Percentiles rank a stretch among this genome's conserved stretches.
Evolutionary conservation across 2,888 invertebrate genomes (phyloP).

Genomic region (Crepidodera aurea): DNA sequence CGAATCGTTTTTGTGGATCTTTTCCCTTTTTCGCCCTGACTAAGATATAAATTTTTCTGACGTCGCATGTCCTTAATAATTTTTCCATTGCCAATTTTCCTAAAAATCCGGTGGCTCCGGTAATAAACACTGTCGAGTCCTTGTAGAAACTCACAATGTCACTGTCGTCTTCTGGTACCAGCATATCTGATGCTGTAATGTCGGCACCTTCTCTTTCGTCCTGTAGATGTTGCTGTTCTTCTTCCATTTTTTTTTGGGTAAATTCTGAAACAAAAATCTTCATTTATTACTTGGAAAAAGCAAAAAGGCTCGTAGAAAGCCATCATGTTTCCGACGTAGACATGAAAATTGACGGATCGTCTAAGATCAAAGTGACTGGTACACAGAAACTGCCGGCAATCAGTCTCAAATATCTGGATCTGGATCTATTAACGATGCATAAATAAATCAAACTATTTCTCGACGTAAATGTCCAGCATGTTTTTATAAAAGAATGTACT

Average conservation of each 20-base stretch:
- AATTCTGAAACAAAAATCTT: neutral
- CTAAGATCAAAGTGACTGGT: too few species aligned
- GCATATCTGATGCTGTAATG: conserved; percentile 63
- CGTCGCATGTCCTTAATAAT: conserved; percentile 50
- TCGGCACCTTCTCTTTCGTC: conserved; percentile 62
- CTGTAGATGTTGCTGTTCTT: neutral
- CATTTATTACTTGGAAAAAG: too few species aligned
- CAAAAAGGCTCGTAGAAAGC: too few species aligned
- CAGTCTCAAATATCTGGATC: too few species aligned
- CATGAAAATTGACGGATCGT: too few species aligned
- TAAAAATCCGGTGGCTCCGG: conserved; percentile 60
- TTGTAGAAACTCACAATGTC: conserved; percentile 52
- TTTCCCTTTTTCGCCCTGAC: conserved; percentile 55
- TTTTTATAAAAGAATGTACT: too few species aligned
- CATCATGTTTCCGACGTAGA: too few species aligned
- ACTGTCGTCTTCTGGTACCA: conserved; percentile 52
- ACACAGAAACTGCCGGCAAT: too few species aligned
- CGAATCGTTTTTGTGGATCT: conserved; percentile 52
- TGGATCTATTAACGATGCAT: too few species aligned
- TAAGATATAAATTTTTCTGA: conserved; percentile 53
- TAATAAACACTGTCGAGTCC: conserved; percentile 54
- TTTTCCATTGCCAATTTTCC: conserved; percentile 57
- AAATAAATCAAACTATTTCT: too few species aligned
- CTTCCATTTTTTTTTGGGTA: conserved; percentile 16
- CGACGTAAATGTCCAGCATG: too few species aligned